Evolutionary conservation across 2,113 vertebrate genomes (phyloP).

Genomic region (Columbina picui): DNA sequence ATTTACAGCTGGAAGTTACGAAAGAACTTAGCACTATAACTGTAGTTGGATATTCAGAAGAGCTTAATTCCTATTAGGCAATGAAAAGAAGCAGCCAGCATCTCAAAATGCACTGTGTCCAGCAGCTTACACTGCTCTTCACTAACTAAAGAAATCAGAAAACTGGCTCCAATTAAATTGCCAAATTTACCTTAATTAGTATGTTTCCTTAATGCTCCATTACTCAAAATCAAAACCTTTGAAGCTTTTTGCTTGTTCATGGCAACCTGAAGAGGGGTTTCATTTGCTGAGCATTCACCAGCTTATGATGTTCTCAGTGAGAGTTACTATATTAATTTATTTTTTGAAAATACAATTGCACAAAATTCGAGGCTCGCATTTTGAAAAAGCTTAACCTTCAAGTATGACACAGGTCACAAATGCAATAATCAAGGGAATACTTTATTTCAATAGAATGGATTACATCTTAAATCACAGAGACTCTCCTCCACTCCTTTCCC

Average conservation of each 20-base stretch:
- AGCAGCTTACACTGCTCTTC: not conserved
- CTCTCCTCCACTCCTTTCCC: not conserved
- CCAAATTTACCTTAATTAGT: constrained; percentile 33
- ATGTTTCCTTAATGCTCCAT: not conserved
- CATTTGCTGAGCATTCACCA: not conserved
- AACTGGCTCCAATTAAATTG: not conserved
- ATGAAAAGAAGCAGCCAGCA: not conserved
- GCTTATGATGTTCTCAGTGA: not conserved
- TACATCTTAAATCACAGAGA: not conserved
- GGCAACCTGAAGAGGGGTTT: not conserved
- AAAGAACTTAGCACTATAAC: not conserved
- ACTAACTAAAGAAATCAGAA: not conserved
- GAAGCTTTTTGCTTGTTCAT: not conserved
- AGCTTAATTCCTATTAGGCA: not conserved
- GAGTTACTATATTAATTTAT: not conserved
- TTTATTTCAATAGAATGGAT: not conserved
- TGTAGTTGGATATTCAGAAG: not conserved
- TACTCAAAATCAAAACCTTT: constrained; percentile 45
- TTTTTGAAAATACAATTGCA: not conserved
- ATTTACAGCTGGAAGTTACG: not conserved
- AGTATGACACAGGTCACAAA: not conserved
- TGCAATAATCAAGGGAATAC: not conserved
- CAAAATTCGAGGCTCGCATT: not conserved
- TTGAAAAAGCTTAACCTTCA: not conserved
- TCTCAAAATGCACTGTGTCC: not conserved